Base-by-base conservation (phyloP, 92 coral and sea anemone species). In the Anthopleura xanthogrammica region DNA sequence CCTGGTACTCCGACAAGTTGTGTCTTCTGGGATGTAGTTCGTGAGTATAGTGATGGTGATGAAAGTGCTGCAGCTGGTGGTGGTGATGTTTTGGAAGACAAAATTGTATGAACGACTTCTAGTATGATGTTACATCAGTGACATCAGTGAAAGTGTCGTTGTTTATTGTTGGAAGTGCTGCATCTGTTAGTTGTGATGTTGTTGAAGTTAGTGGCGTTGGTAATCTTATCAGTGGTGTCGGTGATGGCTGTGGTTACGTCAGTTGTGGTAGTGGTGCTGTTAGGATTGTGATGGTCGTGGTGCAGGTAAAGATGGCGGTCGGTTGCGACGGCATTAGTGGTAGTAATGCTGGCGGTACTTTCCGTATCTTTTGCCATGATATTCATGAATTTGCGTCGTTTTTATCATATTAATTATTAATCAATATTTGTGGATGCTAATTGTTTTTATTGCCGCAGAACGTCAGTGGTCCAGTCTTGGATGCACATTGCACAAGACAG, bases 1-100 rank as follows among this genome's bases (percentile, higher is more conserved):
- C 52, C 55, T 41, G 48, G 72, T 3, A 76, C 42, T 41, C 50
- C 57, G 20, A 40, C 72, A 11, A 60, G 66, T 6, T 85, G 88
- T 43, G 88, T 85, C 23, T 85, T 77, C 88, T 85, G 88, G 88
- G 41, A 68, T 12, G 79, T 10, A 52, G 9, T 23, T n/a, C 64
- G 85, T 82, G 14, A 42, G 79, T 82, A 52, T 5, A 82, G 50
- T 50, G 11, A 11, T 50, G 36, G 36, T 29, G 36, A 29, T 29
- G 36, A 29, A 29, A 29, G 36, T 0, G 36, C 1, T 29, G 36
- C 36, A 29, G 36, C 36, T 29, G 36, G 36, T 29, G 36, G 36
- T 29, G 36, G 1, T 29, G 36, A 54, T 54, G 14, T 54, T 12
- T 6, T 54, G 58, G 58, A 54, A 54, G 16, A 54, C 2, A 54